Base-by-base conservation (phyloP, 2,797 vertebrate species). In the Clarias laeviceps region DNA sequence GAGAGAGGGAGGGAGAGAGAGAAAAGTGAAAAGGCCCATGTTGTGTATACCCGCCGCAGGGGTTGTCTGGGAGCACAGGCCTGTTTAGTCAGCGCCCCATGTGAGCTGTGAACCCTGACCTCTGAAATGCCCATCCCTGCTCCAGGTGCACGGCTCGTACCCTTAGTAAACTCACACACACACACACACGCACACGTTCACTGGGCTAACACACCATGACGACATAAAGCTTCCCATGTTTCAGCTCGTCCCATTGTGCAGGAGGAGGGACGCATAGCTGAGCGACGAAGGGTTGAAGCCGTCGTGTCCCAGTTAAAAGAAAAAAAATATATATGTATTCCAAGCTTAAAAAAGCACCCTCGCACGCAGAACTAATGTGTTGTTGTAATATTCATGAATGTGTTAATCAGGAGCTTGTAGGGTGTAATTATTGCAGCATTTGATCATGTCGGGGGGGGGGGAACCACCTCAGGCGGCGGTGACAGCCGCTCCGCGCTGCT, bases 101-200 rank as follows among this genome's bases (percentile, higher is more conserved):
- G 90, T 85, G 89, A 92, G 92, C 90, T 92, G 59, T 94, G 95
- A 96, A 96, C 96, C 93, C 92, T 96, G 96, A 94, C 95, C 95
- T 89, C 84, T 65, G 86, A 68, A 90, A 89, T 93, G 93, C 92
- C 94, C 93, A 94, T 94, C 94, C 92, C 92, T 93, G 90, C 93
- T 95, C 97, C 97, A 98, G 97, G 96, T 97, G 96, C 96, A 96
- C 93, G 91, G 91, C 91, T 93, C 95, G 93, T 94, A n/a, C 64
- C 81, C 27, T 37, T 82, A 73, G 50, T n/a, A 77, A 61, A 17
- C 85, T 80, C 37, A 68, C 61, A 64, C 57, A 40, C 29, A 24
- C 29, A 34, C 24, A 14, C 61, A 64, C 56, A 40, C 81, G 18
- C 91, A 93, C 93, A 89, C 92, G 84, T 84, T 82, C 87, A 89